A percentile compares a stretch with the other conserved stretches of the same genome.
These are phyloP conservation scores for Temnothorax unifasciatus DNA, from an alignment of 2,888 invertebrate genomes.

Conservation along the genomic window DNA sequence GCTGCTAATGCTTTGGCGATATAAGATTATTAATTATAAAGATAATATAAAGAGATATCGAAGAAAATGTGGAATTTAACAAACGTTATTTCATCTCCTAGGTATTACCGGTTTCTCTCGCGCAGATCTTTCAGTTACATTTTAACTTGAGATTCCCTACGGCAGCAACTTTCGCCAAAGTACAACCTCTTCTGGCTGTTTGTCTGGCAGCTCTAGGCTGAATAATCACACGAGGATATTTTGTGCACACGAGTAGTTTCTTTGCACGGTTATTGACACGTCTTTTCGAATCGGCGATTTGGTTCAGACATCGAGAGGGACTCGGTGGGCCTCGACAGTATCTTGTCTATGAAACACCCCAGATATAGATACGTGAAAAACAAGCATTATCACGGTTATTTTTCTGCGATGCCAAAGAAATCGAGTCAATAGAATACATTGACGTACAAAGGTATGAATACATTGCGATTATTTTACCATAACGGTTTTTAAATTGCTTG, in stretches of 20 bases:
- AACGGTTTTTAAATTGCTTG: too few relatives aligned
- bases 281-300: slow-evolving; percentile 86
- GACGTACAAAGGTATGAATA: too few relatives aligned
- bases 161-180: slow-evolving; percentile 95
- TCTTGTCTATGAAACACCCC: slow-evolving; percentile 85
- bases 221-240: too few relatives aligned
- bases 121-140: slow-evolving; percentile 96
- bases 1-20: neutral
- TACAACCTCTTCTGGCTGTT: slow-evolving; percentile 95
- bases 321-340: slow-evolving; percentile 81
- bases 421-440: too few relatives aligned
- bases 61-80: neutral
- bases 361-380: slow-evolving; percentile 87
- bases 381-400: slow-evolving; percentile 54
- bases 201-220: slow-evolving; percentile 96
- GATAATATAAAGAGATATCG: neutral
- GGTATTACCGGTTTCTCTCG: slow-evolving; percentile 94
- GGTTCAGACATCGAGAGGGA: slow-evolving; percentile 83
- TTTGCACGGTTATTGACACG: slow-evolving; percentile 52
- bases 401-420: too few relatives aligned
- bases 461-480: too few relatives aligned
- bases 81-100: slow-evolving; percentile 58
- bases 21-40: neutral
- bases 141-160: slow-evolving; percentile 97
- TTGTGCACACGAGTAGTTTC: neutral